Evolutionary conservation across 2,888 invertebrate genomes (phyloP), one percentile per base, ranked within the genome.

Genomic region (Hetaerina titia): DNA sequence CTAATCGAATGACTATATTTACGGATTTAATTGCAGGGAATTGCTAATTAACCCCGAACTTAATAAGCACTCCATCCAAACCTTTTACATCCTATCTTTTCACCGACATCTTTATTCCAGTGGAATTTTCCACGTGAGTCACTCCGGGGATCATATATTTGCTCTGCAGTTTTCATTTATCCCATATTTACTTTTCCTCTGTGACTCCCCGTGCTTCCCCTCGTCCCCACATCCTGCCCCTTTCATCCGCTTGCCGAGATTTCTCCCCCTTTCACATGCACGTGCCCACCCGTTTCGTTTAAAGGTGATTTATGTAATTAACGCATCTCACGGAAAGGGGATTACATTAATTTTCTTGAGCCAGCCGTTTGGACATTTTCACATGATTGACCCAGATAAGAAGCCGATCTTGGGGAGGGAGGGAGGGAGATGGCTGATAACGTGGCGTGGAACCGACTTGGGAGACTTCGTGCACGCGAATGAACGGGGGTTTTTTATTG

Each of bases 241-340:
- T 31, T 81, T 81, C 15, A 8, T 15, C 15, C 2, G 25, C 13
- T 6, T 81, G 7, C 22, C 31, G 22, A 81, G 81, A 81, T 9
- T 11, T 31, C 81, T 7, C 25, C 25, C 31, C 31, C 11, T 81
- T 81, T 31, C 81, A 31, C 22, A 81, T 81, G 13, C 81, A 81
- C 25, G n/a, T n/a, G 11, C 81, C 8, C 25, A 81, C 81, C 25
- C 81, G 25, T 81, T 81, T 5, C 81, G 25, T 31, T 31, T 81
- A 81, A 69, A 31, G 81, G 81, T 81, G 25, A 81, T 81, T 81
- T 81, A 81, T n/a, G 31, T 81, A 25, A 81, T 81, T 81, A 81
- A 81, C 31, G 81, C 31, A 81, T 81, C 81, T 31, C 81, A 81
- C 25, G 81, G 81, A 81, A 31, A 81, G n/a, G 81, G 31, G 81